A percentile compares a stretch with the other conserved stretches of the same genome.
These are phyloP conservation scores for Gnathonemus longibarbis DNA, from an alignment of 2,113 vertebrate genomes.

Conservation along the genomic window DNA sequence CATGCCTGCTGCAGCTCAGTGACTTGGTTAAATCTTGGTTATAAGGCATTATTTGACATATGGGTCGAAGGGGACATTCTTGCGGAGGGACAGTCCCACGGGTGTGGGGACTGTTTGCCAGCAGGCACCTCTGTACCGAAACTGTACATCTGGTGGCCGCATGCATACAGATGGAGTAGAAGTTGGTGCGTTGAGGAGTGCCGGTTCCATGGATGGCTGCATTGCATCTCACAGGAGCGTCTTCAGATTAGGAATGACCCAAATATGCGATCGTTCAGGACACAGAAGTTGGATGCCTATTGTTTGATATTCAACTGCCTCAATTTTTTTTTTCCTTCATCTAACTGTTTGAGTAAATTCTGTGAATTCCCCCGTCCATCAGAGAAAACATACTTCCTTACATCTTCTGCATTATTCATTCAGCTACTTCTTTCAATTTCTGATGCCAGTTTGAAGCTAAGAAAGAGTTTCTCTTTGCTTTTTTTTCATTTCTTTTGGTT, in stretches of 20 bases:
- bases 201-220: background rate
- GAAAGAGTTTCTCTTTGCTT: background rate
- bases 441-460: background rate
- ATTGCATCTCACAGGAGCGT: background rate
- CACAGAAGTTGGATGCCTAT: background rate
- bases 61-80: background rate
- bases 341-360: constrained; percentile 7
- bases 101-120: constrained; percentile 3
- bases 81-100: constrained; percentile 14
- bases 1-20: background rate
- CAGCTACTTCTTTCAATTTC: constrained; percentile 12
- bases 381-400: constrained; percentile 11
- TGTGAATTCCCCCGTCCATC: constrained; percentile 25
- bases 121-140: background rate
- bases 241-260: background rate
- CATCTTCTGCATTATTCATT: constrained; percentile 16
- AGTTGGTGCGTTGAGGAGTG: background rate
- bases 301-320: background rate
- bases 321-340: background rate
- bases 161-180: background rate
- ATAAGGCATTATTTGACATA: background rate
- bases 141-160: constrained; percentile 4
- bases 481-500: background rate
- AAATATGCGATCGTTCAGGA: background rate
- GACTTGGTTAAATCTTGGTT: background rate